Base-by-base conservation (phyloP, 2,113 vertebrate species). In the Aythya baeri region DNA sequence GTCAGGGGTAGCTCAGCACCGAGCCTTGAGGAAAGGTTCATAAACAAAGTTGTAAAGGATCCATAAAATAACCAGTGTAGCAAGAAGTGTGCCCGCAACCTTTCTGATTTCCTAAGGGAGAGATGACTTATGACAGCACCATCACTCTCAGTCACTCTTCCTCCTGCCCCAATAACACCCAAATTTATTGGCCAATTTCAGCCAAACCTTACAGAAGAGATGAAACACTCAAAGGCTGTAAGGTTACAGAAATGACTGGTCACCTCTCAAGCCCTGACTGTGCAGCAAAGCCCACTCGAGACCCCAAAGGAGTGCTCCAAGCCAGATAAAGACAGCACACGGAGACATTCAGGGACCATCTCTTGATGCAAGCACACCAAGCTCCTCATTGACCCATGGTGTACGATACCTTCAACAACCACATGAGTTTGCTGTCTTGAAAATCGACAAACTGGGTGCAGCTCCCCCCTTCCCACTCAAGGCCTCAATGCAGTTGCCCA, bases 401-500 rank as follows among this genome's bases (percentile, higher is more conserved):
- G 5, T 15, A 17, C 5, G 4, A 6, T 93, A 98, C 98, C 98
- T 98, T 98, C 52, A 98, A 96, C 66, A 98, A 89, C 9, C 94
- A 88, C 0, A 95, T 96, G 84, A 98, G 97, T 75, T 98, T 98
- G 83, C 96, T 95, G 88, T 97, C 97, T 58, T 84, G 17, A 74
- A 97, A 98, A 68, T 86, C 97, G 67, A 97, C 91, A 32, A 97
- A 97, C 26, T 96, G 94, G n/a, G 79, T 36, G 11, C 81, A 14
- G 49, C 89, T 96, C 9, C 94, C 84, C 80, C 55, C 67, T 86
- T 97, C 58, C 97, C 91, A 2, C 97, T 97, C 80, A 97, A 26
- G 4, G 97, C 88, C 1, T 95, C 97, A 83, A 97, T 96, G 67
- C 97, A 98, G 80, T 98, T 98, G 55, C 95, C 96, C 77, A 98